phyloP scores from a whole-genome alignment of 2,888 invertebrate species.

The Macrophya annulata region DNA sequence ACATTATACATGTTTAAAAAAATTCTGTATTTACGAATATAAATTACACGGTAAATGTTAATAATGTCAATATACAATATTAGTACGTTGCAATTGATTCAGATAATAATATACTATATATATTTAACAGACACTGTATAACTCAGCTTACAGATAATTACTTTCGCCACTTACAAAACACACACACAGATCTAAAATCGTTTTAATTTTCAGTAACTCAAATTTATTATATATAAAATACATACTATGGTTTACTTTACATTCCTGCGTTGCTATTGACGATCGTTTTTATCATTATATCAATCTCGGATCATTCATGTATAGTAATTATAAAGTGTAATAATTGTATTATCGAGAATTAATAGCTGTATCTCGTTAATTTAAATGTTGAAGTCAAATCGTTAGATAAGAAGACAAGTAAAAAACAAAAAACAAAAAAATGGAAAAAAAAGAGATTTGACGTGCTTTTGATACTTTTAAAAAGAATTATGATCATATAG shows the following conservation, averaged over 20 bases:
- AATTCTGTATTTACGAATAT: constrained; percentile 21
- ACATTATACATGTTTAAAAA: constrained; percentile 18
- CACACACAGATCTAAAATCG: neutral
- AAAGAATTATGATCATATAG: neutral
- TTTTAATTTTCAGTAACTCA: neutral
- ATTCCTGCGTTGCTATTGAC: neutral
- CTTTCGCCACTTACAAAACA: neutral
- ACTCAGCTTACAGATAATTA: neutral
- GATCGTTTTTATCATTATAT: neutral
- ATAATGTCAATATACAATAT: constrained; percentile 37
- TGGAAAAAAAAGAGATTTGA: neutral
- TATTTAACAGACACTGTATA: neutral
- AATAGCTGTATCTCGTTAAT: neutral
- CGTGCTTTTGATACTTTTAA: constrained; percentile 18
- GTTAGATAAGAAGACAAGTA: neutral
- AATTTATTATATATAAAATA: neutral
- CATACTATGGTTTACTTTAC: neutral
- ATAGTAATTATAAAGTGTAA: constrained; percentile 1
- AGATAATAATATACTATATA: constrained; percentile 29
- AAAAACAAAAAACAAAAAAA: no score
- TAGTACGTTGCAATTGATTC: constrained; percentile 49
- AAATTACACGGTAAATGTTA: constrained; percentile 48
- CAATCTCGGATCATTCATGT: neutral
- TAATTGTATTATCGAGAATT: constrained; percentile 5
- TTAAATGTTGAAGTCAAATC: constrained; percentile 2